These are phyloP conservation scores for Drosophila paracracens DNA, from an alignment of 2,888 invertebrate genomes.

Conservation along the genomic window DNA sequence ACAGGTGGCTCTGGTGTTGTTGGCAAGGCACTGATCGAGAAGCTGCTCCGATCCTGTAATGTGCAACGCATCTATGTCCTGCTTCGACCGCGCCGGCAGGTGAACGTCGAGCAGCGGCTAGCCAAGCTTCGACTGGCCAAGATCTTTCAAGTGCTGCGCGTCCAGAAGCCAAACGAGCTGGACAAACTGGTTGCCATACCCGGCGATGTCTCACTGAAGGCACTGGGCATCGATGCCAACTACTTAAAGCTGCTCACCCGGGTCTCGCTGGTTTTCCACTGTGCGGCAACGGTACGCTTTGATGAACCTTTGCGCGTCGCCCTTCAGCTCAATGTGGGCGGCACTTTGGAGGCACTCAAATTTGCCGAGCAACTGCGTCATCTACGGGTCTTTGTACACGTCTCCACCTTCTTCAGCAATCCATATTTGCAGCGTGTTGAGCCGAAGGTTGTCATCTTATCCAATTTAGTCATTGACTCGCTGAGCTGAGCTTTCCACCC, in stretches of 20 bases:
- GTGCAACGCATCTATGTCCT: slow-evolving; percentile 91
- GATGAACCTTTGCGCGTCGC: slow-evolving; percentile 90
- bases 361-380: slow-evolving; percentile 87
- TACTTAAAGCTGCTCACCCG: slow-evolving; percentile 82
- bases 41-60: slow-evolving; percentile 92
- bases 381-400: slow-evolving; percentile 89
- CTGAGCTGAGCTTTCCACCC: neutral
- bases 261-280: slow-evolving; percentile 90
- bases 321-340: slow-evolving; percentile 87
- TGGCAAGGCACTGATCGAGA: slow-evolving; percentile 95
- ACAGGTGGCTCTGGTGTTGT: slow-evolving; percentile 94
- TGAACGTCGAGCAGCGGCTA: slow-evolving; percentile 88
- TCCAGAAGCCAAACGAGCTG: slow-evolving; percentile 67
- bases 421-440: slow-evolving; percentile 90
- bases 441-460: slow-evolving; percentile 86
- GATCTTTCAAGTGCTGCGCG: slow-evolving; percentile 73
- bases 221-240: slow-evolving; percentile 70
- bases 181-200: slow-evolving; percentile 75
- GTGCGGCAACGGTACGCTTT: slow-evolving; percentile 93
- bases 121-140: slow-evolving; percentile 86
- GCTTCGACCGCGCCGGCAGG: slow-evolving; percentile 89
- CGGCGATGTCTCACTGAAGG: slow-evolving; percentile 71
- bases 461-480: neutral
- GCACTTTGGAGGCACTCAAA: slow-evolving; percentile 88
- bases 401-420: slow-evolving; percentile 95